Base-by-base conservation (phyloP, 2,888 invertebrate species). In the Notodonta dromedarius region DNA sequence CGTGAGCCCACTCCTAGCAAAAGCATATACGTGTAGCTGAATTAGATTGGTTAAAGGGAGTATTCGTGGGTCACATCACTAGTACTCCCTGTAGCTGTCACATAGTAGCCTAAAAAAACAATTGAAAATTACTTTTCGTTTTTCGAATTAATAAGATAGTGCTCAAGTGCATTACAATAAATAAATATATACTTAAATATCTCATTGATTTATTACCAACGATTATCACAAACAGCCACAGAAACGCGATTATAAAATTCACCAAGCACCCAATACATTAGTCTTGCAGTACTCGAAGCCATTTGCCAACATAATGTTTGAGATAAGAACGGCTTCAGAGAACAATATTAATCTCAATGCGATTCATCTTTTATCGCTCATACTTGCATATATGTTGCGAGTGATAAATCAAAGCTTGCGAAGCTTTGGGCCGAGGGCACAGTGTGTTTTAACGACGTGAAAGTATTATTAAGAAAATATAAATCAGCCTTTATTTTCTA, bases 341-440 rank as follows among this genome's bases (percentile, higher is more conserved):
- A 86, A 88, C 84, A 88, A 83, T 86, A 90, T 87, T 86, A 88
- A 89, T 89, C 87, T 85, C 69, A 59, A 69, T 74, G 77, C 83
- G 86, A 89, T 89, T 87, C 87, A 89, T 89, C 85, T 88, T 87
- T 90, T 90, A 91, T 87, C 87, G 87, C 81, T 87, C 82, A 84
- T 84, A 87, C 82, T 84, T 83, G 77, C 80, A 78, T 86, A 85
- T 87, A 83, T 75, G 81, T 79, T 80, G 81, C 58, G 59, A 77
- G 71, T 77, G 71, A 88, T 91, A 88, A 90, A 91, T 91, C 89
- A 91, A 81, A 78, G 40, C 56, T 58, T 62, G 69, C 72, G 69
- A 70, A 72, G 70, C 62, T 69, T 83, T 79, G 77, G 71, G 78
- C 65, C 67, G 69, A 67, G 77, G 73, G 71, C 73, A 78, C 69